Percentiles rank a stretch among this genome's conserved stretches.
Evolutionary conservation across 2,888 invertebrate species (phyloP).

Genomic region (Escarpia spicata): DNA sequence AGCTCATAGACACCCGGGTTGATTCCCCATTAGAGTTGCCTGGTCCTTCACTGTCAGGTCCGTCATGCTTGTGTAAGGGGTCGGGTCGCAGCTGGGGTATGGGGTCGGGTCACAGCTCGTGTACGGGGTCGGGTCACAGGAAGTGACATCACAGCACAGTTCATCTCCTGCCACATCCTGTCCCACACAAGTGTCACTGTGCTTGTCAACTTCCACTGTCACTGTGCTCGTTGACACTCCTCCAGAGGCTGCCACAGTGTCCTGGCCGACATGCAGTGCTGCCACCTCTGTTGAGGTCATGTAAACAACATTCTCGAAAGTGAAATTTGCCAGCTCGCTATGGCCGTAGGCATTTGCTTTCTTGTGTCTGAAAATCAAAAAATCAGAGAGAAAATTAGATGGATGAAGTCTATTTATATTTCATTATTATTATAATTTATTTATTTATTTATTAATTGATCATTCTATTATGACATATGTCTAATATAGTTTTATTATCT

Average conservation of each 20-base stretch:
- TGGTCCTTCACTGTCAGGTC: neutral
- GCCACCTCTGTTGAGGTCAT: constrained; percentile 1
- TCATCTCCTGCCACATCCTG: neutral
- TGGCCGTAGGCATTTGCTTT: neutral
- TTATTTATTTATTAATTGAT: too few species aligned
- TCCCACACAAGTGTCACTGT: neutral
- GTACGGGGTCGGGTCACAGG: neutral
- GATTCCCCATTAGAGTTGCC: neutral
- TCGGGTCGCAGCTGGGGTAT: neutral
- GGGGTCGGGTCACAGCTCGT: neutral
- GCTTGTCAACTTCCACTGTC: neutral
- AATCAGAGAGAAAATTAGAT: neutral
- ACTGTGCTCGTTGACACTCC: neutral
- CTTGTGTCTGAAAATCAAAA: neutral
- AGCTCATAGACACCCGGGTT: neutral
- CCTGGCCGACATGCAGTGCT: neutral
- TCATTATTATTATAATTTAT: neutral
- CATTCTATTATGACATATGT: too few species aligned
- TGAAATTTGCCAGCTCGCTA: neutral
- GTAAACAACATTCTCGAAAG: neutral
- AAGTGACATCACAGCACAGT: neutral
- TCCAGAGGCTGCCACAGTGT: neutral
- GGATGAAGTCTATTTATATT: neutral
- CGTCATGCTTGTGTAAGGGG: neutral
- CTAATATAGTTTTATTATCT: too few species aligned